Evolutionary conservation across 2,797 vertebrate species (phyloP), one percentile per base, ranked within the genome.

Genomic region (Poecilia picta): DNA sequence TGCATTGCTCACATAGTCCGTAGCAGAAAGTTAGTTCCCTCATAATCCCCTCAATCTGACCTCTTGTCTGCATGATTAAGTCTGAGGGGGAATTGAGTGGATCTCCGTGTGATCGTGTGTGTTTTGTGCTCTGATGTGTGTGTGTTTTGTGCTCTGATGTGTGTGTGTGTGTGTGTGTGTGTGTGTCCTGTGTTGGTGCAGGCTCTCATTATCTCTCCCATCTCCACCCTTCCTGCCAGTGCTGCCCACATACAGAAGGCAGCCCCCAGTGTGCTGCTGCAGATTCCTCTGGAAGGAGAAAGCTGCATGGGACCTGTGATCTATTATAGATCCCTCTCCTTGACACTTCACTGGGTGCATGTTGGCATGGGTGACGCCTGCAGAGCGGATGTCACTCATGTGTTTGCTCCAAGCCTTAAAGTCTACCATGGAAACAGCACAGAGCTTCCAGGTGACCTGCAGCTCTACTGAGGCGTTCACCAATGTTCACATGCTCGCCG

Each of bases 171-270:
- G 47, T 3, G 18, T 23, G 18, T 20, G 47, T 8, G 23, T 41
- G 36, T 12, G 51, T 31, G 76, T 76, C 85, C 70, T 81, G 76
- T 59, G n/a, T 81, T 73, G 75, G 87, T 84, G 73, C 31, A 89
- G 89, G 80, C 87, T 89, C 75, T 91, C 78, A 89, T 90, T 89
- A 91, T 89, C 86, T 85, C 71, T 79, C 46, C 73, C 18, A 81
- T 88, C 89, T 83, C 91, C 93, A 90, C 89, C 91, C 92, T 91
- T 93, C 91, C 91, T 89, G 88, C 75, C 74, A 75, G 12, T 76
- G 77, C 84, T 87, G 84, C 89, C 85, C 86, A 86, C 87, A 88
- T 47, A 23, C 74, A 78, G 74, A 7, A 77, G 80, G 80, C 85
- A 83, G 70, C 53, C 86, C 80, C 76, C 64, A 41, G 45, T 73